Evolutionary conservation across 2,888 invertebrate genomes (phyloP), one percentile per base, ranked within the genome.

Genomic region (Beris chalybata): DNA sequence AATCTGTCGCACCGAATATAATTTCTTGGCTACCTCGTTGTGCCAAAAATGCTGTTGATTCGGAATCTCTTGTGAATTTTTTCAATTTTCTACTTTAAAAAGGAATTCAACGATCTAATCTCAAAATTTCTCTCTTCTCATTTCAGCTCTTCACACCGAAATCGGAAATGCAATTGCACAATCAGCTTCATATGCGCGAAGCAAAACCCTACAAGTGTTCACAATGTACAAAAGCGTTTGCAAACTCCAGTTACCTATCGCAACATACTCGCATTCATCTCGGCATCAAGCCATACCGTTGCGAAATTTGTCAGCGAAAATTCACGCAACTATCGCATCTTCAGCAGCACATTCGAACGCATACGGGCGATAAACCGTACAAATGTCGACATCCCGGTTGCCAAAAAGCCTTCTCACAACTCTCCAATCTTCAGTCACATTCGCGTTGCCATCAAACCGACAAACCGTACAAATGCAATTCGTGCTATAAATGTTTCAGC

Each of bases 191-290:
- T 84, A 96, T 98, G 88, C 92, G 97, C 75, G 99, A 99, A 83
- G 96, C 97, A 72, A 99, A 99, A 84, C 98, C 98, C 67, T 99
- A 99, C 88, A 97, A 97, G 83, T 99, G 99, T 85, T 93, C 95
- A 71, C 97, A 98, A 83, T 99, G 99, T 85, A 92, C 95, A 75
- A 99, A 99, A 84, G 95, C 96, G 74, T 99, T 99, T 83, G 98
- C 98, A 78, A 99, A 99, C 87, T 96, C 96, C 74, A 97, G 97
- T 76, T 99, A 99, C 87, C 87, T 99, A 78, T 97, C 97, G 70
- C 99, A 99, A 83, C 99, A 99, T 83, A 97, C 97, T 75, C 89
- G 99, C 76, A 99, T 99, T 82, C 99, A 99, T 83, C 87, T 97
- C 76, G 98, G 98, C 77, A 97, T 98, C 83, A 98, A 98, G 82